Evolutionary conservation across 2,797 vertebrate genomes (phyloP).

Genomic region (Microctenopoma stevenorrisi): DNA sequence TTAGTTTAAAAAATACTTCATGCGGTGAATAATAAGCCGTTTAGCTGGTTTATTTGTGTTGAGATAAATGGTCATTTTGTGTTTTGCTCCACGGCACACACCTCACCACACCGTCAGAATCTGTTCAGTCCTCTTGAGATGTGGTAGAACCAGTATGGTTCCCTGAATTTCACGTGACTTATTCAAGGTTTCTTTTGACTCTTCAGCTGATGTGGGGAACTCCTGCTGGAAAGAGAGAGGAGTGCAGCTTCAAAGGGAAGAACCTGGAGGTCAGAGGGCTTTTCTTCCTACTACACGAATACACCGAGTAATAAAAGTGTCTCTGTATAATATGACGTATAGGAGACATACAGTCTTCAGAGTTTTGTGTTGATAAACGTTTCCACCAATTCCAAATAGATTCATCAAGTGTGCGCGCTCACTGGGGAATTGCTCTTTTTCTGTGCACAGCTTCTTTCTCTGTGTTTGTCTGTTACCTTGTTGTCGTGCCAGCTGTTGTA

Average conservation of each 20-base stretch:
- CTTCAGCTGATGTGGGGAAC: constrained; percentile 89
- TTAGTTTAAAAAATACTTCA: not conserved
- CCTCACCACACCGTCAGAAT: not conserved
- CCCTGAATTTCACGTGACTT: constrained; percentile 26
- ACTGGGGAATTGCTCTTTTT: constrained; percentile 54
- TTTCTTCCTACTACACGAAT: not conserved
- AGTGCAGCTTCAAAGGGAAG: constrained; percentile 95
- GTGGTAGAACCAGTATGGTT: not conserved
- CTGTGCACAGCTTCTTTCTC: constrained; percentile 10
- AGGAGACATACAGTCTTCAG: not conserved
- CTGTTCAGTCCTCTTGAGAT: not conserved
- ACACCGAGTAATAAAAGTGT: constrained; percentile 21
- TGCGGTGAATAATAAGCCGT: not conserved
- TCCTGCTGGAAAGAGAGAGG: constrained; percentile 88
- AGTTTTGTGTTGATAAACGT: constrained; percentile 57
- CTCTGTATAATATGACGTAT: not conserved
- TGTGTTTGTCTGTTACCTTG: constrained; percentile 59
- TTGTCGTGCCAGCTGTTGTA: constrained; percentile 76
- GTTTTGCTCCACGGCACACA: not conserved
- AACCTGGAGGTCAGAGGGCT: constrained; percentile 86
- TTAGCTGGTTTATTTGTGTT: not conserved
- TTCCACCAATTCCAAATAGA: constrained; percentile 58
- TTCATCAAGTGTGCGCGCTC: constrained; percentile 60
- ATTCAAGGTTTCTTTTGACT: constrained; percentile 42
- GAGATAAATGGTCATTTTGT: not conserved